Evolutionary conservation across 2,113 vertebrate genomes (phyloP), one percentile per base, ranked within the genome.

Genomic region (Alectura lathami): DNA sequence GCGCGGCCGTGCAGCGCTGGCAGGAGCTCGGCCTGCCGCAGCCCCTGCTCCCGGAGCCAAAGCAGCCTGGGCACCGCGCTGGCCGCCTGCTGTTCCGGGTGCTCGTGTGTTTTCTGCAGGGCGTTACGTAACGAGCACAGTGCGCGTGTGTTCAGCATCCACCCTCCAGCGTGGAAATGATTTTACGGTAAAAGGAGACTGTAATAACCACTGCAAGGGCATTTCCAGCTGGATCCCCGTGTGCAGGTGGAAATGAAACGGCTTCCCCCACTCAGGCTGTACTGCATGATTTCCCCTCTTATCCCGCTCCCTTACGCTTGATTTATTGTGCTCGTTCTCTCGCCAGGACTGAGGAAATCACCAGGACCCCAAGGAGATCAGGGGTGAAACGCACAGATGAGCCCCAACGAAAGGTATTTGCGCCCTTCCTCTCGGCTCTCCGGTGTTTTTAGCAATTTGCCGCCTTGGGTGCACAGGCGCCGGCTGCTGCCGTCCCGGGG

Each of bases 181-280:
- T 21, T 48, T 29, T 38, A 6, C 30, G 64, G 34, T 36, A 34
- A 53, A 60, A 75, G 3, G 9, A 48, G 34, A 7, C 27, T 13
- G 11, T 8, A 16, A 32, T 7, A 5, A 13, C n/a, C 4, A 1
- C n/a, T 8, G n/a, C 43, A 10, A 2, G 0, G 3, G n/a, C n/a
- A 3, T 20, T 47, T 26, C 45, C 26, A 3, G 6, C 32, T 2
- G 17, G 21, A 17, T 45, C 14, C 62, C 62, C 9, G 1, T 2
- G 10, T 40, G 18, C 13, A 2, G 22, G 15, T 16, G 36, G 57
- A 26, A 32, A 2, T 2, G 27, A 32, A 10, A 2, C 4, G 27
- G 36, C 30, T 48, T 23, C 34, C 34, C 22, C 1, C 3, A 27
- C 38, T 17, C 2, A 2, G 24, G 50, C n/a, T 18, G 53, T 10